Conservation (phyloP, 2,797 vertebrate species). For the Onychomys arenicola region DNA sequence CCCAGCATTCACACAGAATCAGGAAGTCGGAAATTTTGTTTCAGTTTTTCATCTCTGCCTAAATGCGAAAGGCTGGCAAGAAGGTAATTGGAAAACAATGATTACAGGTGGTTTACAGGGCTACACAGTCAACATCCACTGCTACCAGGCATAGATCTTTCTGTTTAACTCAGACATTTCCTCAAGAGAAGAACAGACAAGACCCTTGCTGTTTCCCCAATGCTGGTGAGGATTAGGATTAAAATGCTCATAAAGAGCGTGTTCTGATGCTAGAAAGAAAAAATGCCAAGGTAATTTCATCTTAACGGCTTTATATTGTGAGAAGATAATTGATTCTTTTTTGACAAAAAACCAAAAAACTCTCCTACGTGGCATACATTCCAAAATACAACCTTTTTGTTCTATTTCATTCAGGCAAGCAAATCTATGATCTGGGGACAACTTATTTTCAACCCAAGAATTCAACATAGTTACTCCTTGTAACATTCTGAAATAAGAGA, state of each 20-base stretch:
- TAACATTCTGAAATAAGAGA: not conserved
- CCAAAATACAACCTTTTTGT: conserved; percentile 22
- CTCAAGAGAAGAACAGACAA: conserved; percentile 58
- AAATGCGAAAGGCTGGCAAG: conserved; percentile 59
- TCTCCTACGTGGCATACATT: not conserved
- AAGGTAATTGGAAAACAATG: conserved; percentile 65
- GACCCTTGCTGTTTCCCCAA: conserved; percentile 24
- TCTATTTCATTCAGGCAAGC: conserved; percentile 15
- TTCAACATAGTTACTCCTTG: not conserved
- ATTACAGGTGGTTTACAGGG: conserved; percentile 57
- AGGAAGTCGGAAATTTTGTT: conserved; percentile 68
- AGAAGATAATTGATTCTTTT: conserved; percentile 36
- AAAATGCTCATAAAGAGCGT: conserved; percentile 48
- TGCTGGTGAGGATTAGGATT: not conserved
- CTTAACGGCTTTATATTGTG: not conserved
- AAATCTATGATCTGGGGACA: conserved; percentile 52
- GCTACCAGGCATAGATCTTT: conserved; percentile 20
- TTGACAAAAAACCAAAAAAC: not conserved
- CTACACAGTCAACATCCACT: not conserved
- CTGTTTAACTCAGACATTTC: conserved; percentile 39
- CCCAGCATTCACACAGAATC: conserved; percentile 6
- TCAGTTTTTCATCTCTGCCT: conserved; percentile 53
- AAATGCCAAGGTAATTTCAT: conserved; percentile 39
- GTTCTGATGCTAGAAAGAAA: conserved; percentile 41
- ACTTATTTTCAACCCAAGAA: conserved; percentile 7